Evolutionary conservation across 2,113 vertebrate species (phyloP), one percentile per base, ranked within the genome.

Genomic region (Dicrurus megarhynchus): DNA sequence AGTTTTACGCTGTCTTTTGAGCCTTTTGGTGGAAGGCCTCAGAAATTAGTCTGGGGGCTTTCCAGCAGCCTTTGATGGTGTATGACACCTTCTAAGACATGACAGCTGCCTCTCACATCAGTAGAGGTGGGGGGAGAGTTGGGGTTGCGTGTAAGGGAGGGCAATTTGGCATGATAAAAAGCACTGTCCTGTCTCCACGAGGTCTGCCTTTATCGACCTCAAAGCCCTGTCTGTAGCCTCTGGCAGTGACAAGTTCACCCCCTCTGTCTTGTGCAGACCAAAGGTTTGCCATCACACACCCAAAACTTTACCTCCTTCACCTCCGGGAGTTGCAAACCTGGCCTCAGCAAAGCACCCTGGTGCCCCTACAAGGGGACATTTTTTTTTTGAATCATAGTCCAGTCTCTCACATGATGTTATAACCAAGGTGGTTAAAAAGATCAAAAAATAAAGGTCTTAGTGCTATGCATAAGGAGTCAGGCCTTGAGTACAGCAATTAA

Each of bases 191-290:
- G 3, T 23, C 53, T 68, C 46, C 19, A 22, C 13, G 41, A 7
- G 10, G 27, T 33, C 44, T 52, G 33, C 27, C 27, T 33, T 27
- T 22, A 4, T 27, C 0, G 0, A 12, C 39, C 46, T 44, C 63
- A 77, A 60, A 86, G 18, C 27, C 63, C 0, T 0, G 22, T 33
- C 63, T 52, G 33, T 11, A 52, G 17, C 46, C 17, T 59, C 14
- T 60, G 37, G 18, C 33, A 69, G 33, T 10, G 33, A 44, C 33
- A 35, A 26, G 11, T 23, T 60, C 53, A 44, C 1, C 13, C 20
- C 9, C 14, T 44, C 33, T 33, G 18, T 44, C 30, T 52, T 35
- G 17, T 16, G 14, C 33, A 44, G 27, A 33, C 32, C 37, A 59
- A 46, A 59, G 23, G 14, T 37, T 35, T 60, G 14, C 33, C 22